Percentiles rank a stretch among this genome's conserved stretches.
Evolutionary conservation across 2,888 invertebrate species (phyloP).

Genomic region (Heliconius cydno): DNA sequence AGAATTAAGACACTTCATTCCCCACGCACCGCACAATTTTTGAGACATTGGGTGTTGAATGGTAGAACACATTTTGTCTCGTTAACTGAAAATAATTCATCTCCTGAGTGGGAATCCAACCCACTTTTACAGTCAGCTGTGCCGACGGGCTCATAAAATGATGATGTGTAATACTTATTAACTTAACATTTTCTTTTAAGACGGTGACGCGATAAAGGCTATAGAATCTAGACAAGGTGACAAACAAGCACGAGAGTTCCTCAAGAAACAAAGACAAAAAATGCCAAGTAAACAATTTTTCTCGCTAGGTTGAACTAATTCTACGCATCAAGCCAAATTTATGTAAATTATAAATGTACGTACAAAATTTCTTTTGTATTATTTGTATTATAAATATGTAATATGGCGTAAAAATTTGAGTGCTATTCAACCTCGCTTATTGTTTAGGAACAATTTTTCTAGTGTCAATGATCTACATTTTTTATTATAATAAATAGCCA

Average conservation of each 20-base stretch:
- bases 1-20: too few species aligned
- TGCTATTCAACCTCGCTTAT: constrained; percentile 25
- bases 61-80: too few species aligned
- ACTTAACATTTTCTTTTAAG: constrained; percentile 67
- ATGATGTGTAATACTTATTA: background rate
- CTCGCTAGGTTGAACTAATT: constrained; percentile 65
- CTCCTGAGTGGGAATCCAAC: too few species aligned
- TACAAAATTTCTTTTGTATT: constrained; percentile 26
- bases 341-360: constrained; percentile 20
- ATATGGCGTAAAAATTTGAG: constrained; percentile 8
- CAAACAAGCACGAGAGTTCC: constrained; percentile 93
- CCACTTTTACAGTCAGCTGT: too few species aligned
- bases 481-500: background rate
- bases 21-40: too few species aligned
- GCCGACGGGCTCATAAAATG: too few species aligned
- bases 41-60: too few species aligned
- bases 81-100: too few species aligned
- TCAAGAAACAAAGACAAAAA: constrained; percentile 90
- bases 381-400: constrained; percentile 10
- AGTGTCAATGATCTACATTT: constrained; percentile 1
- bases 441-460: constrained; percentile 9
- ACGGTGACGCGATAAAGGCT: constrained; percentile 88
- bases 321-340: constrained; percentile 2
- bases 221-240: constrained; percentile 93
- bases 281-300: constrained; percentile 75